Conservation (phyloP, 2,888 invertebrate species). For the Osmoderma eremita region DNA sequence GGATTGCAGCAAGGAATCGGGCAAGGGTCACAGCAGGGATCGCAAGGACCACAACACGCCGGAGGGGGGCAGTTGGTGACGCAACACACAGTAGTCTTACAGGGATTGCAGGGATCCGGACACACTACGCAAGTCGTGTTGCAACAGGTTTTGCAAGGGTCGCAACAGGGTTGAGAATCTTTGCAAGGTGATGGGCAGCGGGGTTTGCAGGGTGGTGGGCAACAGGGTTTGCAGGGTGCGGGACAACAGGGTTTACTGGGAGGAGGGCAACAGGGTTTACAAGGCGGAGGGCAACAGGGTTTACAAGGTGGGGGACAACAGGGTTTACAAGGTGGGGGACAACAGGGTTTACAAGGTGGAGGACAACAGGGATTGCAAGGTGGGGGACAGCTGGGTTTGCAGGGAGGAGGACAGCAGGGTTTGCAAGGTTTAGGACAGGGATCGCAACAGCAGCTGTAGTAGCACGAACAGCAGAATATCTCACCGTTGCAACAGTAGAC, state of each 20-base stretch:
- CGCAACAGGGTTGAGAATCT: conserved; percentile 16
- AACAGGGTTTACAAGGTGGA: conserved; percentile 36
- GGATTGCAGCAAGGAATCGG: conserved; percentile 37
- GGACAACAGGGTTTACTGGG: conserved; percentile 36
- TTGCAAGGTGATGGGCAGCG: conserved; percentile 27
- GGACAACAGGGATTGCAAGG: conserved; percentile 32
- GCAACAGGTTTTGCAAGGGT: conserved; percentile 34
- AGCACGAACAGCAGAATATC: conserved; percentile 59
- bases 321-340: conserved; percentile 25
- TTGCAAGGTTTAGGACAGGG: conserved; percentile 24
- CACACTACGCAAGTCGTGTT: conserved; percentile 21
- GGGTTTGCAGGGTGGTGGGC: conserved; percentile 11
- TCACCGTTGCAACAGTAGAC: conserved; percentile 56
- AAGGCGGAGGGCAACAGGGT: conserved; percentile 31
- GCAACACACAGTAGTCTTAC: conserved; percentile 40
- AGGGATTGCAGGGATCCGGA: conserved; percentile 43
- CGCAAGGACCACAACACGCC: conserved; percentile 10
- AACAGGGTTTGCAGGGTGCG: conserved; percentile 20
- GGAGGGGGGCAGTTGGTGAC: conserved; percentile 9
- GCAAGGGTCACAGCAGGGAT: conserved; percentile 42
- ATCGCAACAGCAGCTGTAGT: conserved; percentile 40
- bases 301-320: conserved; percentile 16
- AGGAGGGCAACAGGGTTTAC: conserved; percentile 34
- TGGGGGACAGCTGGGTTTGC: conserved; percentile 32
- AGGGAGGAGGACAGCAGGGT: conserved; percentile 34